Evolutionary conservation across 2,113 vertebrate genomes (phyloP).

Genomic region (Macrotus californicus): DNA sequence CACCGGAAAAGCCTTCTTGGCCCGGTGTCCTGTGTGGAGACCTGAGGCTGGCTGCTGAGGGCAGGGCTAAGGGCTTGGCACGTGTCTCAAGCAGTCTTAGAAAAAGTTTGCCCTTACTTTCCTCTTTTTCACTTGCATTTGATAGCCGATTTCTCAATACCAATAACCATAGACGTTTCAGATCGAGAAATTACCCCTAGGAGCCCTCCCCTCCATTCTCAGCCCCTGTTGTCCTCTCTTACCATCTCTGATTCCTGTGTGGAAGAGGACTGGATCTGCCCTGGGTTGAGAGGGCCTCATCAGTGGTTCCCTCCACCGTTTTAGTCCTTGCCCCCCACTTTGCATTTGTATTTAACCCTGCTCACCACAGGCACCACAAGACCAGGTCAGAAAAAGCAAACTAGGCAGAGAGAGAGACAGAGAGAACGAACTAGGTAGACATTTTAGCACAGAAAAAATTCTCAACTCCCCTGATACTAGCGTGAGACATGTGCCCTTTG

Average conservation of each 20-base stretch:
- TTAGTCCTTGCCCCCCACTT: background rate
- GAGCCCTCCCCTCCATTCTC: background rate
- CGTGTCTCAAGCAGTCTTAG: background rate
- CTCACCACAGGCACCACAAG: background rate
- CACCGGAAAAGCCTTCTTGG: background rate
- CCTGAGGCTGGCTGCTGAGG: background rate
- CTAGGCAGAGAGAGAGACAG: background rate
- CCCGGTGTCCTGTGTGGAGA: background rate
- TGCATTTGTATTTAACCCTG: background rate
- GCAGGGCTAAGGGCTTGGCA: background rate
- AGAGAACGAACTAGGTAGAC: background rate
- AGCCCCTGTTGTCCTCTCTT: background rate
- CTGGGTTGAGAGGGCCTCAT: background rate
- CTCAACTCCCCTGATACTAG: background rate
- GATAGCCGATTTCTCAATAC: slow-evolving; percentile 15
- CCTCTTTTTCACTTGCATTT: background rate
- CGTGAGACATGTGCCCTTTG: background rate
- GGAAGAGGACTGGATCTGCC: background rate
- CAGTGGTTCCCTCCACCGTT: background rate
- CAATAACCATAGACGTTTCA: background rate
- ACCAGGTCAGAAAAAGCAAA: slow-evolving; percentile 16
- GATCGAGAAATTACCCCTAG: background rate
- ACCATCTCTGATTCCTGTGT: background rate
- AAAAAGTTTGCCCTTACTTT: background rate
- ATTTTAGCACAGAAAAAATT: background rate